Evolutionary conservation across 2,113 vertebrate genomes (phyloP).

Genomic region (Rhinogobius similis): DNA sequence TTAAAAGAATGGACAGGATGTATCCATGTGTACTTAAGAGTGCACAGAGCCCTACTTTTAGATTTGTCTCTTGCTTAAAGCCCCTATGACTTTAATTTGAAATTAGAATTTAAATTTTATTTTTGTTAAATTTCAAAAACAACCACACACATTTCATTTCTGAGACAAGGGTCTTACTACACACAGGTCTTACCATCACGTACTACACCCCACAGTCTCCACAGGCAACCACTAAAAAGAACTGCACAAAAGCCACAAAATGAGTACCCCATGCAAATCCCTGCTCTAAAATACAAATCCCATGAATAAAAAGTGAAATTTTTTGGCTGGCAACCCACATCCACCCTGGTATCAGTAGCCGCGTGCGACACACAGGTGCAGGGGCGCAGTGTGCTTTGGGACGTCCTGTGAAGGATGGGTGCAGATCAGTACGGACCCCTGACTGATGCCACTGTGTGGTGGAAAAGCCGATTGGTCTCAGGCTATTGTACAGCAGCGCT

Average conservation of each 20-base stretch:
- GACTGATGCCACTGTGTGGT: conserved; percentile 85
- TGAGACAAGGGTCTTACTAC: background rate
- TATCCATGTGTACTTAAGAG: background rate
- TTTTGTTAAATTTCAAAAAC: background rate
- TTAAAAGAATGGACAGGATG: no score
- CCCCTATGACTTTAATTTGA: background rate
- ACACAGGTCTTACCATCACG: conserved; percentile 5
- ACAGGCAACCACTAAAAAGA: conserved; percentile 16
- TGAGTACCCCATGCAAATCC: background rate
- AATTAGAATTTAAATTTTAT: background rate
- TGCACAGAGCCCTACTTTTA: background rate
- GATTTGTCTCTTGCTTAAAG: background rate
- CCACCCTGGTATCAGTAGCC: background rate
- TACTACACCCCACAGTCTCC: conserved; percentile 25
- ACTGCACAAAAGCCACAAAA: background rate
- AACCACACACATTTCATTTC: conserved; percentile 8
- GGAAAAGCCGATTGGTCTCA: conserved; percentile 82
- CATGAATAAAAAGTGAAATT: background rate
- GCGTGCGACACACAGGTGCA: conserved; percentile 17
- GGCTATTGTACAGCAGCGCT: conserved; percentile 67
- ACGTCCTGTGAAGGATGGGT: conserved; percentile 82
- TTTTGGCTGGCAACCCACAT: conserved; percentile 26
- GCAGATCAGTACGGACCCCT: conserved; percentile 89
- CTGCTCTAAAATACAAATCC: conserved; percentile 1
- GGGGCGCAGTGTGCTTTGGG: conserved; percentile 55